Evolutionary conservation across 2,797 vertebrate species (phyloP), one percentile per base, ranked within the genome.

Genomic region (Sebastes melanostomus): DNA sequence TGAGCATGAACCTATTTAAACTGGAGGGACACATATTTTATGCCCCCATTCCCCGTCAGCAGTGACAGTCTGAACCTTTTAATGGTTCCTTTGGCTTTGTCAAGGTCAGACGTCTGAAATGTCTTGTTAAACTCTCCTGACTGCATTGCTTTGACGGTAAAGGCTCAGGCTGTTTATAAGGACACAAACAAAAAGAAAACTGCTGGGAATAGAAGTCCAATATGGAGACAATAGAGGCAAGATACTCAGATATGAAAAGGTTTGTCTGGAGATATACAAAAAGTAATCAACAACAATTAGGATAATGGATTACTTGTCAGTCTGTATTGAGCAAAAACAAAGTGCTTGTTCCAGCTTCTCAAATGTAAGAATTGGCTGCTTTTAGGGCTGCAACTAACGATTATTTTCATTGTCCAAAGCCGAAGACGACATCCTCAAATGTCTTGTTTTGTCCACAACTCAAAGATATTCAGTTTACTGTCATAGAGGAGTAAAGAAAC

Each of bases 141-240:
- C 77, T 80, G 82, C 66, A 50, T 84, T 90, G 79, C 91, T 85
- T 82, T 58, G 78, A 90, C 68, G 52, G 81, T 24, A 59, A 66
- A 73, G 59, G 69, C 42, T 66, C 46, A 3, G 32, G 30, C 66
- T 86, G 81, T 87, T 88, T 83, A 76, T 55, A 52, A 84, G 81
- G 75, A 81, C 75, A 84, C 46, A 86, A 71, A 84, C 67, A 56
- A 52, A 25, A 77, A 72, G 60, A 63, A 60, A 66, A 32, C 36
- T 80, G 84, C 59, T 25, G 84, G 81, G 87, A 83, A 73, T 32
- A 67, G 24, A 60, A 18, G 52, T 70, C 66, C 14, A 34, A 63
- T 18, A 22, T 38, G 60, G 82, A 88, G 83, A 75, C 56, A 30
- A 61, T 74, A n/a, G 24, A 54, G 72, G 29, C 2, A 52, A 59